Base-by-base conservation (phyloP, 2,888 invertebrate species). In the Zonitis immaculata region DNA sequence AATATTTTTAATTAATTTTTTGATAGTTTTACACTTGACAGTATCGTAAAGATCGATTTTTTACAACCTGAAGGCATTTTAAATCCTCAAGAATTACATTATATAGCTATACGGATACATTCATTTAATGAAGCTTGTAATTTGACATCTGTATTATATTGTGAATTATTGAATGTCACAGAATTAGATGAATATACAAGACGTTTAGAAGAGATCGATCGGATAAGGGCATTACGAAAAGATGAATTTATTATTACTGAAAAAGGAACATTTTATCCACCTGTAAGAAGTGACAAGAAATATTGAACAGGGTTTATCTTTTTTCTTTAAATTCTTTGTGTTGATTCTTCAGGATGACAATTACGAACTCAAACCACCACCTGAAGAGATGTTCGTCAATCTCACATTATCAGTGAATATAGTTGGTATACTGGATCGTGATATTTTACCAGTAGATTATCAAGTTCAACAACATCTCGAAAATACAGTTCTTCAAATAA, bases 221-320 rank as follows among this genome's bases (percentile, higher is more conserved):
- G 49, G 42, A 35, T 62, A 70, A 62, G 56, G 12, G 6, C 16
- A 8, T 6, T 7, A 3, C 14, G 11, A 12, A 26, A 44, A 28
- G 67, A 67, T 22, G 69, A 76, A 48, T 78, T 78, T 61, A 69
- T 62, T 6, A 73, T 78, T 18, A 77, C 73, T 2, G 76, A 77
- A 56, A 68, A 69, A 51, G 74, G 73, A 50, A 63, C 16, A 26
- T 44, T 60, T n/a, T 52, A 50, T 14, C 57, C 66, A 52, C 68
- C 73, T 45, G 77, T 77, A 66, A 65, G 56, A 32, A 39, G 9
- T 14, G 12, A 35, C 42, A 35, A 27, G n/a, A n/a, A n/a, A n/a
- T n/a, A n/a, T n/a, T n/a, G n/a, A n/a, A n/a, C n/a, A n/a, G n/a
- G n/a, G n/a, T n/a, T n/a, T n/a, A n/a, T n/a, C n/a, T n/a, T n/a